A percentile compares a stretch with the other conserved stretches of the same genome.
phyloP scores from a whole-genome alignment of 2,797 vertebrate species.

The Melanotaenia maccullochi region DNA sequence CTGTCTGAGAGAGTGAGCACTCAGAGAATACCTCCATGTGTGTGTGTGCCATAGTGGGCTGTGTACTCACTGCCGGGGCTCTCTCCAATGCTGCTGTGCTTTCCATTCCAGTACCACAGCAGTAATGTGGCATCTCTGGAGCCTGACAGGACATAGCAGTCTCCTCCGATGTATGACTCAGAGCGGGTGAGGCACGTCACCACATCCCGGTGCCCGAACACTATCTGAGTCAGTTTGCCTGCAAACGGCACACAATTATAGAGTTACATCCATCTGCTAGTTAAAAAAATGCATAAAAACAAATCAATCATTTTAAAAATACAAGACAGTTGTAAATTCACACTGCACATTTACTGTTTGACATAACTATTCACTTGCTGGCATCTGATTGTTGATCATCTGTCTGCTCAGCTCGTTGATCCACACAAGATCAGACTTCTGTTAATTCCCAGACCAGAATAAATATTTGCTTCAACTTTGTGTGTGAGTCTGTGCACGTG shows the following conservation, averaged over 20 bases:
- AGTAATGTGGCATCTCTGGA: slow-evolving; percentile 96
- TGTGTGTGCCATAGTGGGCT: slow-evolving; percentile 2
- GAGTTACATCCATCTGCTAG: neutral
- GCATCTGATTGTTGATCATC: slow-evolving; percentile 48
- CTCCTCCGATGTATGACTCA: slow-evolving; percentile 96
- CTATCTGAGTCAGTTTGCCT: slow-evolving; percentile 96
- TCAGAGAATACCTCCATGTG: slow-evolving; percentile 21
- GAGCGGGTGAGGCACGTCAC: slow-evolving; percentile 95
- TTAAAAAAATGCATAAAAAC: neutral
- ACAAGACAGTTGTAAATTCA: neutral
- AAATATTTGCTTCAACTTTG: slow-evolving; percentile 67
- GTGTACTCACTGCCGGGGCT: slow-evolving; percentile 87
- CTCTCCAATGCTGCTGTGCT: slow-evolving; percentile 91
- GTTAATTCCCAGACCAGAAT: slow-evolving; percentile 64
- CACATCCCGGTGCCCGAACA: slow-evolving; percentile 97
- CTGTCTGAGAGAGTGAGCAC: slow-evolving; percentile 65
- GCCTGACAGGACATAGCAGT: slow-evolving; percentile 95
- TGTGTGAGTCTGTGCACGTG: slow-evolving; percentile 27
- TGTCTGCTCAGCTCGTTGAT: slow-evolving; percentile 39
- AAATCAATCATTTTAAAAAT: slow-evolving; percentile 1
- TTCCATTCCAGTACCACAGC: slow-evolving; percentile 99
- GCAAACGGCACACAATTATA: slow-evolving; percentile 20
- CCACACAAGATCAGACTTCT: slow-evolving; percentile 41
- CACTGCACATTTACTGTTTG: neutral
- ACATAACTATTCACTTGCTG: neutral